Evolutionary conservation across 2,888 invertebrate genomes (phyloP), one percentile per base, ranked within the genome.

Genomic region (Cetonia aurata): DNA sequence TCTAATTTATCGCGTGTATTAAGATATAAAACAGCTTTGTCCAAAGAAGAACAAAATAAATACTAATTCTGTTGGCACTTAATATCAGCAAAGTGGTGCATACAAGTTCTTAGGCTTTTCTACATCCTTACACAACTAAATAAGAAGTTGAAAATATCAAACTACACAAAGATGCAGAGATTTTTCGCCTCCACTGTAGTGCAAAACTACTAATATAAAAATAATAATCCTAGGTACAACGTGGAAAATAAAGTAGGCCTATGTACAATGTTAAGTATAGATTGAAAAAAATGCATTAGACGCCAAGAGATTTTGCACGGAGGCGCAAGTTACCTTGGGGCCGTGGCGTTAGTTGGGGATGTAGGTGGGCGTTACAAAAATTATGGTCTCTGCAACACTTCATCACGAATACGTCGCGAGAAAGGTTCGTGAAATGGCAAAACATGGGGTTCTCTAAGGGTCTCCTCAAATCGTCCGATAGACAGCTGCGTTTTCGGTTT

Each of bases 371-470:
- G 88, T 93, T 93, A 90, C 93, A 93, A 90, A 90, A 91, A 79
- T 85, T 84, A 87, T 89, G 87, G 82, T 90, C 87, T 85, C 90
- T 90, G 90, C 94, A 94, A 91, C 94, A 94, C 84, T 90, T 88
- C 88, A 93, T 91, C 87, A 90, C 90, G 89, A 92, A 91, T 80
- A 91, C 89, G 83, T 90, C 90, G 87, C 88, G 88, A 87, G 88
- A 88, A 15, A 57, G 57, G 87, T 89, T 89, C 86, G 91, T 89
- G 86, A 90, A 89, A 87, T 91, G 90, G 89, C 94, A 94, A 89
- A 91, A 88, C 89, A 93, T 89, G 86, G 93, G 92, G 85, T 93
- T 69, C 53, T 57, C 59, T 55, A 48, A 25, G 42, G 68, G 69
- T 62, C 57, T 68, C 53, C 67, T 53, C 44, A 75, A 60, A 62